These are phyloP conservation scores for Apamea monoglypha DNA, from an alignment of 2,888 invertebrate species.

Conservation along the genomic window DNA sequence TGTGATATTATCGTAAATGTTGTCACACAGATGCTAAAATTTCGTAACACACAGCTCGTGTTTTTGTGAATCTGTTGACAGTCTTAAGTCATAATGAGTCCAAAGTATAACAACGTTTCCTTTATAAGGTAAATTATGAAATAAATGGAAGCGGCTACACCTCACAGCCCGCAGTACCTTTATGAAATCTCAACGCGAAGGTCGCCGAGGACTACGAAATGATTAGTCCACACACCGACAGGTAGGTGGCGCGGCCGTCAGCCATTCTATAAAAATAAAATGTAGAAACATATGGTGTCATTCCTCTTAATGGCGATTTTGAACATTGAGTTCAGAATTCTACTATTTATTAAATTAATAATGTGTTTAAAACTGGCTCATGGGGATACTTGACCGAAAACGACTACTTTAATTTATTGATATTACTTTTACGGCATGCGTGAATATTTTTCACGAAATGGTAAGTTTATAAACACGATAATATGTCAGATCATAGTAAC, in stretches of 20 bases:
- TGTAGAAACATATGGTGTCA: slow-evolving; percentile 49
- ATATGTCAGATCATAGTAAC: slow-evolving; percentile 33
- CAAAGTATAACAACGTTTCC: slow-evolving; percentile 25
- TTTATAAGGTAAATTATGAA: slow-evolving; percentile 46
- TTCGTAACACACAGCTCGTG: slow-evolving; percentile 27
- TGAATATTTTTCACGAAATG: slow-evolving; percentile 42
- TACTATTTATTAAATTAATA: slow-evolving; percentile 60
- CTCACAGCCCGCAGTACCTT: slow-evolving; percentile 44
- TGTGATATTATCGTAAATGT: slow-evolving; percentile 23
- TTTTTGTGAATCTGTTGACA: slow-evolving; percentile 26
- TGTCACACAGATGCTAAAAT: slow-evolving; percentile 14
- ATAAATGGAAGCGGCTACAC: slow-evolving; percentile 49
- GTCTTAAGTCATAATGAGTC: slow-evolving; percentile 15
- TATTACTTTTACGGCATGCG: slow-evolving; percentile 53
- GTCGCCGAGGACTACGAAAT: slow-evolving; percentile 58
- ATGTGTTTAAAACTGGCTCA: slow-evolving; percentile 61
- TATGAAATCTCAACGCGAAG: slow-evolving; percentile 60
- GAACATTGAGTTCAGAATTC: slow-evolving; percentile 45
- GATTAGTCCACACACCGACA: slow-evolving; percentile 50
- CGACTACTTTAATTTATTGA: slow-evolving; percentile 59
- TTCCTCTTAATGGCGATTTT: slow-evolving; percentile 46
- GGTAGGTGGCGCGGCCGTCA: slow-evolving; percentile 57
- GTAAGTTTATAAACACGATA: slow-evolving; percentile 21
- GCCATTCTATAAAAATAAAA: slow-evolving; percentile 58
- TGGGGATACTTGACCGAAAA: slow-evolving; percentile 51